Evolutionary conservation across 2,888 invertebrate genomes (phyloP).

Genomic region (Erebia palarica): DNA sequence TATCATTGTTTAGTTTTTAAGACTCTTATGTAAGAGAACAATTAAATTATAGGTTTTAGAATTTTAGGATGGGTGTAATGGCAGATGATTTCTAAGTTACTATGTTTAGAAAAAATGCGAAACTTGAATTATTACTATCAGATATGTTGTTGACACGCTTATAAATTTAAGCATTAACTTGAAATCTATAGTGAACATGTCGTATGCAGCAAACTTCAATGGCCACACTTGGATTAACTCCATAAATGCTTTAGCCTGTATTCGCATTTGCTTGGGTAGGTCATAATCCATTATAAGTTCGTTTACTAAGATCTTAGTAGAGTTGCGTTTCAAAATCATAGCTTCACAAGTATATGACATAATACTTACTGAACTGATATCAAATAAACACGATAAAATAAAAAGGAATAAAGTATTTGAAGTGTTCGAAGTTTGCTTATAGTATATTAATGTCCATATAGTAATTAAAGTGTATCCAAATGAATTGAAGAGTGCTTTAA

Average conservation of each 20-base stretch:
- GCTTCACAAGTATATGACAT: conserved; percentile 58
- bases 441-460: conserved; percentile 59
- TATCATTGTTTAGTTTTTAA: no score
- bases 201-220: conserved; percentile 46
- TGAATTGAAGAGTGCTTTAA: conserved; percentile 59
- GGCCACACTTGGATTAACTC: conserved; percentile 63
- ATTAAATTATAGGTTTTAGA: no score
- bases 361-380: conserved; percentile 23
- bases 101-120: conserved; percentile 46
- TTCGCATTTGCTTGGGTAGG: conserved; percentile 55
- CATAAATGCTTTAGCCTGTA: conserved; percentile 67
- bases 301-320: conserved; percentile 57
- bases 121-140: conserved; percentile 67
- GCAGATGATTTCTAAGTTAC: no score
- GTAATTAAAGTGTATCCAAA: conserved; percentile 59
- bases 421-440: conserved; percentile 45
- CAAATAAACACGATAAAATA: conserved; percentile 43
- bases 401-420: conserved; percentile 36
- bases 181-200: conserved; percentile 66
- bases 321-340: conserved; percentile 51
- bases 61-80: no score
- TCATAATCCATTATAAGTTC: conserved; percentile 66
- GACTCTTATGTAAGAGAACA: no score
- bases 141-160: conserved; percentile 65
- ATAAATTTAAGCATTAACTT: conserved; percentile 65